Evolutionary conservation across 2,113 vertebrate genomes (phyloP).

Genomic region (Gila orcuttii): DNA sequence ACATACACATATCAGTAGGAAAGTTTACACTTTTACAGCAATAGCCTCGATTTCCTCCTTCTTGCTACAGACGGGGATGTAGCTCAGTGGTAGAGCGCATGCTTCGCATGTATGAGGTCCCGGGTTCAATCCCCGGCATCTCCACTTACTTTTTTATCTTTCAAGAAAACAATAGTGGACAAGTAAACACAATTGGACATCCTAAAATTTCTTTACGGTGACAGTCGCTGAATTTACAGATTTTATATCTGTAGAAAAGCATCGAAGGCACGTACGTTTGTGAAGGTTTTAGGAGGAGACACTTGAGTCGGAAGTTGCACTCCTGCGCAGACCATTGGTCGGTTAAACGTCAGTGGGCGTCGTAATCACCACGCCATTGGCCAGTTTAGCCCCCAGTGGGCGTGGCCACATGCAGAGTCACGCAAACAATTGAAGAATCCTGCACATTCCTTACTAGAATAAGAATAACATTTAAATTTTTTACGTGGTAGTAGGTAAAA

Average conservation of each 20-base stretch:
- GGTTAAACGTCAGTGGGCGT: slow-evolving; percentile 24
- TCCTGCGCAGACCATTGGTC: slow-evolving; percentile 30
- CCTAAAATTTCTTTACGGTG: too few relatives aligned
- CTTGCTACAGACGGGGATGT: slow-evolving; percentile 69
- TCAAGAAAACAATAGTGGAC: background rate
- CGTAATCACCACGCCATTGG: slow-evolving; percentile 5
- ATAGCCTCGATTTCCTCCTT: fast-evolving
- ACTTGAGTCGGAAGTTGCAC: slow-evolving; percentile 38
- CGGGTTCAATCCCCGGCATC: slow-evolving; percentile 86
- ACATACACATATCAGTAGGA: fast-evolving
- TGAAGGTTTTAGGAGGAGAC: background rate
- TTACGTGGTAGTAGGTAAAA: background rate
- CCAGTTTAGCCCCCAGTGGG: slow-evolving; percentile 14
- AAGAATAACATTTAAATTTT: slow-evolving; percentile 3
- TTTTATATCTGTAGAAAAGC: background rate
- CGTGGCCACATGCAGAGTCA: slow-evolving; percentile 36
- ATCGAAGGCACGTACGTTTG: background rate
- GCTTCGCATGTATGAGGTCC: slow-evolving; percentile 86
- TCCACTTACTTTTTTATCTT: slow-evolving; percentile 55
- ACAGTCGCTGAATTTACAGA: background rate
- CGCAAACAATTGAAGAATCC: slow-evolving; percentile 40
- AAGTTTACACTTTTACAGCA: background rate
- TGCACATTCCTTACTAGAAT: slow-evolving; percentile 13
- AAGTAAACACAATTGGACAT: background rate
- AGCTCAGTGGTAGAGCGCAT: slow-evolving; percentile 87